Percentiles rank a stretch among this genome's conserved stretches.
Evolutionary conservation across 2,797 vertebrate species (phyloP).

Genomic region (Malurus splendens): DNA sequence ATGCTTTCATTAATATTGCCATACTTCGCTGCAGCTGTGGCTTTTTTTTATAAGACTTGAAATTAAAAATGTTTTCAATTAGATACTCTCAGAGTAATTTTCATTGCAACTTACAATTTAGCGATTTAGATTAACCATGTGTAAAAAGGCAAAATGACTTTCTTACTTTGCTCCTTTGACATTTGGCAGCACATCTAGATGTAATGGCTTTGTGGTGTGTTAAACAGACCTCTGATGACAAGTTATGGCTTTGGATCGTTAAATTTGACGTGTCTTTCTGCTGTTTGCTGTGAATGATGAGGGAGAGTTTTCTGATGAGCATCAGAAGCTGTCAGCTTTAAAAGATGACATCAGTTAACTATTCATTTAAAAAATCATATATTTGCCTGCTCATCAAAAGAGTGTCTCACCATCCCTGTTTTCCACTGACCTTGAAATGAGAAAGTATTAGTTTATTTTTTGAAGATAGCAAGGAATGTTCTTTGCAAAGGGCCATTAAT

Average conservation of each 20-base stretch:
- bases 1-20: conserved; percentile 50
- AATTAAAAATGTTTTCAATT: conserved; percentile 55
- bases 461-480: background rate
- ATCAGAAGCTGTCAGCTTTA: background rate
- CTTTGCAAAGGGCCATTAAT: background rate
- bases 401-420: background rate
- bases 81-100: conserved; percentile 20
- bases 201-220: background rate
- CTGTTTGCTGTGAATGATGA: background rate
- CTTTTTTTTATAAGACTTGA: background rate
- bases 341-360: background rate
- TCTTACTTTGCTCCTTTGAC: background rate
- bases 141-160: conserved; percentile 17
- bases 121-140: conserved; percentile 21
- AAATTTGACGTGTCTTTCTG: background rate
- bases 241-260: background rate
- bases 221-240: background rate
- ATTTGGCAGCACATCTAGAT: conserved; percentile 1
- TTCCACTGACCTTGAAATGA: conserved; percentile 14
- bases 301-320: background rate
- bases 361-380: background rate
- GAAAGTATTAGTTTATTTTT: conserved; percentile 4
- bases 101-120: conserved; percentile 26
- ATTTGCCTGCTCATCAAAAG: background rate
- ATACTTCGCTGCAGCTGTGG: conserved; percentile 27